Conservation (phyloP, 2,888 invertebrate genomes). For the Loripinus fragilis region DNA sequence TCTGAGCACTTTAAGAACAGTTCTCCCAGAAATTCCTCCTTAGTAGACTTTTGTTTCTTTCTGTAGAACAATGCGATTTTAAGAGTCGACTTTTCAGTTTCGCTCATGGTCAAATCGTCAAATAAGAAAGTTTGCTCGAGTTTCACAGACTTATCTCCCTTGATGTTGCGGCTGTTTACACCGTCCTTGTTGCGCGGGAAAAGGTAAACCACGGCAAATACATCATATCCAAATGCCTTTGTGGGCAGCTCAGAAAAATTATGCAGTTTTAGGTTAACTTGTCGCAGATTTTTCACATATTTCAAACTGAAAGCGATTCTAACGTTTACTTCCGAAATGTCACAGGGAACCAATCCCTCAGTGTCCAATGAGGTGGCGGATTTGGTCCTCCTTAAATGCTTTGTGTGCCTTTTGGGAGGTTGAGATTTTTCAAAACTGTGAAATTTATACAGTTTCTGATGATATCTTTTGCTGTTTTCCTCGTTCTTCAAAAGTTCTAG, state of each 20-base stretch:
- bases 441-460: constrained; percentile 32
- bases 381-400: constrained; percentile 10
- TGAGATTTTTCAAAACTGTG: constrained; percentile 35
- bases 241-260: constrained; percentile 40
- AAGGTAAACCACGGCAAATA: constrained; percentile 45
- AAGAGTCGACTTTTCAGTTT: constrained; percentile 54
- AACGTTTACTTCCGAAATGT: background rate
- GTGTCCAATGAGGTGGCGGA: constrained; percentile 1
- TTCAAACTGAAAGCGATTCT: constrained; percentile 51
- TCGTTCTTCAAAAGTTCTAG: constrained; percentile 1
- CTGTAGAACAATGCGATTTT: constrained; percentile 44
- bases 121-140: constrained; percentile 54
- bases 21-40: constrained; percentile 53
- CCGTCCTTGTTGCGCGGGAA: constrained; percentile 58
- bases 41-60: constrained; percentile 21
- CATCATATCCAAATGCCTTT: constrained; percentile 44
- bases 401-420: background rate
- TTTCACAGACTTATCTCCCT: constrained; percentile 38
- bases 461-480: background rate
- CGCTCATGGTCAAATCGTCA: constrained; percentile 53
- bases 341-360: background rate
- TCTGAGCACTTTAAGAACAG: constrained; percentile 52
- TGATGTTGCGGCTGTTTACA: constrained; percentile 40
- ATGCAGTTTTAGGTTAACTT: constrained; percentile 41
- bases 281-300: constrained; percentile 44